phyloP scores from a whole-genome alignment of 2,113 vertebrate genomes.

The Triplophysa rosa region DNA sequence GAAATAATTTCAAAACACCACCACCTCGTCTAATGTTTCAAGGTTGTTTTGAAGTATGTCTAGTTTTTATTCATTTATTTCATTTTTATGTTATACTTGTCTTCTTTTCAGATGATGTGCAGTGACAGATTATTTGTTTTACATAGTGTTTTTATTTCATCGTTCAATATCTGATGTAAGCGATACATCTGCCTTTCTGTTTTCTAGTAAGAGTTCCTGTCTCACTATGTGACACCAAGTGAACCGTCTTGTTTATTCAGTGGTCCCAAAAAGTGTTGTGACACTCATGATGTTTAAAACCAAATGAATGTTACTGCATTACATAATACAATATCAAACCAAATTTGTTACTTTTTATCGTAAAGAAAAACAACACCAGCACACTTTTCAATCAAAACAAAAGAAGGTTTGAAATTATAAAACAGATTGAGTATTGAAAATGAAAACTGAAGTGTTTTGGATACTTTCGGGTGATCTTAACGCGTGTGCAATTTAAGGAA shows the following conservation, averaged over 20 bases:
- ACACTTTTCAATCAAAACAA: too few relatives aligned
- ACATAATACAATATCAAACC: too few relatives aligned
- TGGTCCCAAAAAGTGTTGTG: neutral
- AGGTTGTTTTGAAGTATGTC: neutral
- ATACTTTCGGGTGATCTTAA: too few relatives aligned
- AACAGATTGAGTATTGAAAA: too few relatives aligned
- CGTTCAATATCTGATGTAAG: neutral
- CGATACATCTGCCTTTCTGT: neutral
- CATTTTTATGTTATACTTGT: neutral
- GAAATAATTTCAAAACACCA: slow-evolving; percentile 29
- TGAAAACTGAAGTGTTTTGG: too few relatives aligned
- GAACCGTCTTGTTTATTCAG: neutral
- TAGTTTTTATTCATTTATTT: neutral
- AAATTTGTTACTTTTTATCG: too few relatives aligned
- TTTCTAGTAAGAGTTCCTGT: neutral
- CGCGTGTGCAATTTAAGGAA: too few relatives aligned
- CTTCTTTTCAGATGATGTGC: neutral
- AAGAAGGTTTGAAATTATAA: too few relatives aligned
- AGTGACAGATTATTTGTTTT: slow-evolving; percentile 2
- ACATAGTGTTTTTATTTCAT: neutral
- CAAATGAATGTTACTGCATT: neutral
- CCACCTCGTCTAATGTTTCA: neutral
- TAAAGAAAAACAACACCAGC: too few relatives aligned
- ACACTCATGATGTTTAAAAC: too few relatives aligned
- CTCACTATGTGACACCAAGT: neutral